Evolutionary conservation across 1,140 invertebrate species (phyloP), one percentile per base, ranked within the genome.

Genomic region (Augochlora pura): DNA sequence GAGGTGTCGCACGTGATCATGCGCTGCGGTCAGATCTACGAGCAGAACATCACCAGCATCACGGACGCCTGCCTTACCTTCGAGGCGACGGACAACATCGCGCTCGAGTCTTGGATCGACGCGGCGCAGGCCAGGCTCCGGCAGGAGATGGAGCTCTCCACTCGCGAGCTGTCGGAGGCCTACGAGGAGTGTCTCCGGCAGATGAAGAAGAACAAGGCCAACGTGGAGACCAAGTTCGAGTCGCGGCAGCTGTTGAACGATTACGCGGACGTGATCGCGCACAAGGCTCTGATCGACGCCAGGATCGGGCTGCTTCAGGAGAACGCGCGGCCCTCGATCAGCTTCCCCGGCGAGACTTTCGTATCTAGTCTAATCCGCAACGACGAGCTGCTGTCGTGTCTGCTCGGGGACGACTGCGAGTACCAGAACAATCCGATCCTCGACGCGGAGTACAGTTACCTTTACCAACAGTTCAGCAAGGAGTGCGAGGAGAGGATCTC

Each of bases 231-330:
- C 88, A 94, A 91, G 63, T 89, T 89, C 85, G 83, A 94, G 92
- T 91, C 89, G 1, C 93, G 93, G 57, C 93, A 93, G 39, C 88
- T 96, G n/a, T 87, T 97, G 78, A 91, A 93, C 27, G 95, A 96
- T 88, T 96, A 96, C 88, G 95, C 96, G 27, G 96, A 96, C 89
- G 94, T 96, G 60, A 93, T 96, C 54, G 96, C 96, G 42, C 96
- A 96, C 77, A 96, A 97, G 89, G 96, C 96, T 54, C 92, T 97
- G 49, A 94, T 97, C 32, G 96, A 97, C 90, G 95, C 96, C 46
- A 94, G 96, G 81, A 94, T 96, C 75, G 92, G 93, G 23, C 94
- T 96, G 52, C 89, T 96, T 49, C 88, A 84, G 71, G 87, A 87
- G 23, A 86, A 67, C 42, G 62, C 27, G 62, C 87, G 52, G 16